Evolutionary conservation across 64 coral and sea anemone genomes (phyloP).

Genomic region (Porites australiensis): DNA sequence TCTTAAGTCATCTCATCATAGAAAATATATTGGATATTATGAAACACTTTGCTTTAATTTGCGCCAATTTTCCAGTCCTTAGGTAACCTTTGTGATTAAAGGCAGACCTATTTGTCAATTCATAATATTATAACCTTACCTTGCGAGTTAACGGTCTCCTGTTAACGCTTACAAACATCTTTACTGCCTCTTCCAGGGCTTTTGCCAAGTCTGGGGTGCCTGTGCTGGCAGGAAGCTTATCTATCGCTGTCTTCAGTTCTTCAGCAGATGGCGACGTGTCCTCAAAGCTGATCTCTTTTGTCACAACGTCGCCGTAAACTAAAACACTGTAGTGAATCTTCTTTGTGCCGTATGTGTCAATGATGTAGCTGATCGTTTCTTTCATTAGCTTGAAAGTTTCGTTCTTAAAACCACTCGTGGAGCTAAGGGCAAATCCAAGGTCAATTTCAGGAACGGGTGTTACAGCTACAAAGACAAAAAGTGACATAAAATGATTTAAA

Average conservation of each 20-base stretch:
- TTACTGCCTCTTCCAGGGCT: conserved; percentile 43
- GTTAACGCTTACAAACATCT: conserved; percentile 41
- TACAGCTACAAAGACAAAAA: not conserved
- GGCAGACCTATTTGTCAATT: too few species aligned
- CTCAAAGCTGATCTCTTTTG: conserved; percentile 63
- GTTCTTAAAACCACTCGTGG: conserved; percentile 39
- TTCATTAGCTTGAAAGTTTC: conserved; percentile 75
- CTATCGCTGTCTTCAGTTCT: conserved; percentile 48
- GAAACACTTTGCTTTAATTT: too few species aligned
- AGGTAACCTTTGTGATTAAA: too few species aligned
- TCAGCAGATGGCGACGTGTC: conserved; percentile 41
- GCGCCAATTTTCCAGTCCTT: too few species aligned
- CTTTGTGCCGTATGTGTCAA: conserved; percentile 67
- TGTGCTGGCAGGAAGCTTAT: conserved; percentile 38
- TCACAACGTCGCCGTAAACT: conserved; percentile 70
- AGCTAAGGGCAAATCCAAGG: conserved; percentile 78
- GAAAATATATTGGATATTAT: too few species aligned
- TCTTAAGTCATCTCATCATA: too few species aligned
- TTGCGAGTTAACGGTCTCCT: conserved; percentile 37
- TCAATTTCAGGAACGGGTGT: conserved; percentile 44
- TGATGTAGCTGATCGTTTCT: conserved; percentile 72
- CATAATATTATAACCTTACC: not conserved
- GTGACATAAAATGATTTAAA: too few species aligned
- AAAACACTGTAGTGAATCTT: conserved; percentile 83
- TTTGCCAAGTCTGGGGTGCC: conserved; percentile 39